Conservation (phyloP, 2,113 vertebrate genomes). For the Steatornis caripensis region DNA sequence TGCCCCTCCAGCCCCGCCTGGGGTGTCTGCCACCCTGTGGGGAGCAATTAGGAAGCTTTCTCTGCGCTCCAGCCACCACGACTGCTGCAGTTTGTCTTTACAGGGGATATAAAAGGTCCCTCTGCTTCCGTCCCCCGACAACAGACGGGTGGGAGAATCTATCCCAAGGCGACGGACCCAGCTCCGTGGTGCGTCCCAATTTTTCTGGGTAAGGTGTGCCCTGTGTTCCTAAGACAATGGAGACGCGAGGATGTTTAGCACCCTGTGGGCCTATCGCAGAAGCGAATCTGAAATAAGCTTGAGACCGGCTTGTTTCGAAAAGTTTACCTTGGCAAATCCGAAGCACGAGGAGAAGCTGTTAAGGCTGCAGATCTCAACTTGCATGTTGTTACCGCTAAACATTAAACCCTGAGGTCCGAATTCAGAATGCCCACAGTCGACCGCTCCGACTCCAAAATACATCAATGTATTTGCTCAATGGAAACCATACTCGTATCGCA, state of each 20-base stretch:
- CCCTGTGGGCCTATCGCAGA: neutral
- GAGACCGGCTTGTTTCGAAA: conserved; percentile 40
- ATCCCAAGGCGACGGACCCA: neutral
- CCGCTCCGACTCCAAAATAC: conserved; percentile 59
- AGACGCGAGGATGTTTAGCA: neutral
- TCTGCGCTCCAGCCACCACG: neutral
- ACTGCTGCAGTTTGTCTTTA: neutral
- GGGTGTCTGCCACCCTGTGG: neutral
- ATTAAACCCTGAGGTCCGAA: conserved; percentile 65
- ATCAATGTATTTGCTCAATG: conserved; percentile 78
- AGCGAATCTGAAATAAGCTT: conserved; percentile 24
- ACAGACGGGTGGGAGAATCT: neutral
- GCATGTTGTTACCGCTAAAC: conserved; percentile 4
- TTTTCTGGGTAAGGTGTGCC: neutral
- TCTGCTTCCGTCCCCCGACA: neutral
- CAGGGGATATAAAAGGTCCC: neutral
- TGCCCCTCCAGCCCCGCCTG: neutral
- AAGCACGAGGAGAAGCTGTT: conserved; percentile 41
- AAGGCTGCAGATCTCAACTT: conserved; percentile 6
- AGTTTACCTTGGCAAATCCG: conserved; percentile 51
- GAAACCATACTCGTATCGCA: conserved; percentile 64
- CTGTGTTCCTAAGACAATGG: neutral
- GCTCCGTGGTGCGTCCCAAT: neutral
- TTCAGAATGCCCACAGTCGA: conserved; percentile 34
- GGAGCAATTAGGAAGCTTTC: neutral